Conservation (phyloP, 2,113 vertebrate species). For the Epinephelus lanceolatus region DNA sequence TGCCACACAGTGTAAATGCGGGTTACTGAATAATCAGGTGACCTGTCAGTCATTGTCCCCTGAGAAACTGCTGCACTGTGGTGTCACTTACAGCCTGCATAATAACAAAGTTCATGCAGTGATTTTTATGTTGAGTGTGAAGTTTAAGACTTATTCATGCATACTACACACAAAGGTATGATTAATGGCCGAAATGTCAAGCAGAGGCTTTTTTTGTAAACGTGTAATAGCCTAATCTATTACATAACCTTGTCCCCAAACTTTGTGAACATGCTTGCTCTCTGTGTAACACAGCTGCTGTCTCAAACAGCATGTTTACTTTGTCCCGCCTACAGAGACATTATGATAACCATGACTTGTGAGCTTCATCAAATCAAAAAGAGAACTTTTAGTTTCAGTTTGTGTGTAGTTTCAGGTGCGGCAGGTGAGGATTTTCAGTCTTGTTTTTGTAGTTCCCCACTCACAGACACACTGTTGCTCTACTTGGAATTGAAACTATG, state of each 20-base stretch:
- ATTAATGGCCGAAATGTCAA: neutral
- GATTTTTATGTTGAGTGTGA: neutral
- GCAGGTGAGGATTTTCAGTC: neutral
- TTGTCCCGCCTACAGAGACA: neutral
- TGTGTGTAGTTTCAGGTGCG: neutral
- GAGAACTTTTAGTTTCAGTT: slow-evolving; percentile 15
- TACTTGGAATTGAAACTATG: too few relatives aligned
- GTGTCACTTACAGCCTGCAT: neutral
- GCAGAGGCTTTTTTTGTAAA: neutral
- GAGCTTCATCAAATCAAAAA: neutral
- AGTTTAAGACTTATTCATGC: neutral
- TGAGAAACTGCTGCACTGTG: neutral
- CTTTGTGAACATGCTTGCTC: slow-evolving; percentile 19
- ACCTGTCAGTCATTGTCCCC: slow-evolving; percentile 34
- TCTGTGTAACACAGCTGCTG: neutral
- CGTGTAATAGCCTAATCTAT: slow-evolving; percentile 24
- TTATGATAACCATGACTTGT: neutral
- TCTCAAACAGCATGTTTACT: neutral
- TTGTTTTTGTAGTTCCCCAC: neutral
- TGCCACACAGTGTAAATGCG: slow-evolving; percentile 2
- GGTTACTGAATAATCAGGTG: slow-evolving; percentile 66
- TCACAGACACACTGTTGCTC: too few relatives aligned
- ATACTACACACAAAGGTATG: neutral
- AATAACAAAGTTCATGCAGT: neutral
- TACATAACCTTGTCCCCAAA: slow-evolving; percentile 24